These are phyloP conservation scores for Sebastolobus altivelis DNA, from an alignment of 2,797 vertebrate genomes.

Conservation along the genomic window DNA sequence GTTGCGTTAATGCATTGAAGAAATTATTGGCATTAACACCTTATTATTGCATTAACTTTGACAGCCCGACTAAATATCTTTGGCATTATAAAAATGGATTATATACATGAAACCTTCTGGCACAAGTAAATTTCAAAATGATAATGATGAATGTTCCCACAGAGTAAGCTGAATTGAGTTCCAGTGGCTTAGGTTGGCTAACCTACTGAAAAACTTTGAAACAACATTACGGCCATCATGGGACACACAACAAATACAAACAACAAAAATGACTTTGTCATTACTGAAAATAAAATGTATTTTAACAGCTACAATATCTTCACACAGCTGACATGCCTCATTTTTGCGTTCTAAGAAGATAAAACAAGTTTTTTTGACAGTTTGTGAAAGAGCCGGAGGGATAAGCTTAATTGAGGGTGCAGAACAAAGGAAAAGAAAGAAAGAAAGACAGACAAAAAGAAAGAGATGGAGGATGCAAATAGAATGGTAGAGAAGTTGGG, in stretches of 20 bases:
- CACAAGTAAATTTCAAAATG: neutral
- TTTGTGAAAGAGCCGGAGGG: slow-evolving; percentile 1
- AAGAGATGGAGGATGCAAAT: slow-evolving; percentile 27
- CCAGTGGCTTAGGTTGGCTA: neutral
- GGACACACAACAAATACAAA: neutral
- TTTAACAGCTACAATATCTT: slow-evolving; percentile 5
- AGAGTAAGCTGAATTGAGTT: neutral
- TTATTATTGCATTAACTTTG: no score
- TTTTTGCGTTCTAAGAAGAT: slow-evolving; percentile 26
- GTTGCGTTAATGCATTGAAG: no score
- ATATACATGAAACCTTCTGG: neutral
- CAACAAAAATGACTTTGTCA: neutral
- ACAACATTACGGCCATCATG: neutral
- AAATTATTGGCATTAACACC: no score
- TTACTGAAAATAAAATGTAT: neutral
- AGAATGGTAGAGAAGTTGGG: slow-evolving; percentile 37
- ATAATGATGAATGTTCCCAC: neutral
- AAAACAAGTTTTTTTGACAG: slow-evolving; percentile 29
- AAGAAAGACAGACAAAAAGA: slow-evolving; percentile 14
- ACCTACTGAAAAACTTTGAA: neutral
- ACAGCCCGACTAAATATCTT: neutral
- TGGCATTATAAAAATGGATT: neutral
- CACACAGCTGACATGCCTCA: slow-evolving; percentile 11
- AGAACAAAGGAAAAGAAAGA: slow-evolving; percentile 35
- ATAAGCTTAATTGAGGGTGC: slow-evolving; percentile 47